Evolutionary conservation across 1,140 invertebrate genomes (phyloP).

Genomic region (Rhizoglyphus robini): DNA sequence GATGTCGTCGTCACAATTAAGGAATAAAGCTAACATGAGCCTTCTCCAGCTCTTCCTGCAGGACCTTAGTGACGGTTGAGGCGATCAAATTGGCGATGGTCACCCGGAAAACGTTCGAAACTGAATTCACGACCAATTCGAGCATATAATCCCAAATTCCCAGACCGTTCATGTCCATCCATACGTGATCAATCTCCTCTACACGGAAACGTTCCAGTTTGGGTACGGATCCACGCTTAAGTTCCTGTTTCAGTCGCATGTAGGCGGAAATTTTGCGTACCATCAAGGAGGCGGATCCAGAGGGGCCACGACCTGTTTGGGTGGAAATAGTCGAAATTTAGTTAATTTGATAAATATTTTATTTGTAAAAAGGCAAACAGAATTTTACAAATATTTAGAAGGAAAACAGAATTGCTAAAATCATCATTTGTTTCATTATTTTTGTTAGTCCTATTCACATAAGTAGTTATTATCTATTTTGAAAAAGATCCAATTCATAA

Average conservation of each 20-base stretch:
- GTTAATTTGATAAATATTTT: neutral
- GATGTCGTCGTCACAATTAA: slow-evolving; percentile 4
- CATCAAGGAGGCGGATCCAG: slow-evolving; percentile 14
- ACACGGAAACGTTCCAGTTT: slow-evolving; percentile 22
- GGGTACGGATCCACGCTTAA: slow-evolving; percentile 20
- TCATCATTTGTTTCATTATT: neutral
- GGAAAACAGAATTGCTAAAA: neutral
- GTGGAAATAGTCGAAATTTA: neutral
- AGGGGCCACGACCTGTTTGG: neutral
- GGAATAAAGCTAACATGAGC: slow-evolving; percentile 16
- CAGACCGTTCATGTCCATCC: slow-evolving; percentile 27
- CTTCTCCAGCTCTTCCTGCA: slow-evolving; percentile 24
- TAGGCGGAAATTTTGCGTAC: slow-evolving; percentile 20
- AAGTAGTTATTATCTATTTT: too few relatives aligned
- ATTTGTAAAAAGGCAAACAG: neutral
- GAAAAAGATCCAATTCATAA: too few relatives aligned
- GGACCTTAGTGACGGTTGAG: slow-evolving; percentile 17
- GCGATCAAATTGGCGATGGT: slow-evolving; percentile 24
- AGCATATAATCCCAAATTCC: slow-evolving; percentile 25
- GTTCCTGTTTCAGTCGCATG: slow-evolving; percentile 18
- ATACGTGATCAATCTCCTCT: slow-evolving; percentile 23
- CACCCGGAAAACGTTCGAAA: slow-evolving; percentile 25
- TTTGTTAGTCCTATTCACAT: too few relatives aligned
- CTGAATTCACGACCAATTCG: slow-evolving; percentile 26
- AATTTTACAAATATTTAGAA: neutral